These are phyloP conservation scores for Drosophila truncata DNA, from an alignment of 1,140 invertebrate genomes.

Conservation along the genomic window DNA sequence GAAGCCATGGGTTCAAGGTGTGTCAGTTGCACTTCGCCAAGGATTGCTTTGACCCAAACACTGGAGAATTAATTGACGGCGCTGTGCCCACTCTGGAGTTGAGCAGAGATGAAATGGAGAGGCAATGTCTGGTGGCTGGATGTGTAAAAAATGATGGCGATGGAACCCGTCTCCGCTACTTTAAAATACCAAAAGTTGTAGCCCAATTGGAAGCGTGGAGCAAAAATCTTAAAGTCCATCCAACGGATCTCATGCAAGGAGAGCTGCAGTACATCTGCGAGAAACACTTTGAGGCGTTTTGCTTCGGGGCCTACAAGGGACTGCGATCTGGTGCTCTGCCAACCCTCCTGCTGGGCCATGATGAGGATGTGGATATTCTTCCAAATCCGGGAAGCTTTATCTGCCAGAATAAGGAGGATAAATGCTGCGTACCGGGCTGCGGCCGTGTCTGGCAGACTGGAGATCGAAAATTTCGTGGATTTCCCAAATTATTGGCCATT, in stretches of 20 bases:
- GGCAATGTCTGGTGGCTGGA: constrained; percentile 49
- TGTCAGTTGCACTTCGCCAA: constrained; percentile 63
- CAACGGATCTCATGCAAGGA: constrained; percentile 1
- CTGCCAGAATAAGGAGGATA: constrained; percentile 8
- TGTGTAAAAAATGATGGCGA: constrained; percentile 38
- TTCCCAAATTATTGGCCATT: constrained; percentile 45
- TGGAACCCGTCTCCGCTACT: constrained; percentile 33
- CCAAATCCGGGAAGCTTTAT: constrained; percentile 45
- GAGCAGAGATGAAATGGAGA: constrained; percentile 7
- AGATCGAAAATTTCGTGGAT: constrained; percentile 23
- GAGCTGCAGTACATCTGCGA: constrained; percentile 61
- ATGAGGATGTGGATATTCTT: constrained; percentile 19
- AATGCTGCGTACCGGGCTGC: constrained; percentile 64
- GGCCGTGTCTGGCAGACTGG: constrained; percentile 19
- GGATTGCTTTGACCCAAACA: constrained; percentile 57
- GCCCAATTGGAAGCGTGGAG: constrained; percentile 55
- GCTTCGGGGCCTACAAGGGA: constrained; percentile 41
- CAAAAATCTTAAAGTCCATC: constrained; percentile 55
- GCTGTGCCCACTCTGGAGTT: constrained; percentile 70
- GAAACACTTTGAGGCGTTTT: constrained; percentile 67
- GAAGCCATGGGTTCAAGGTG: constrained; percentile 66
- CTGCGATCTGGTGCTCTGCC: constrained; percentile 59
- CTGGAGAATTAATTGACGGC: constrained; percentile 45
- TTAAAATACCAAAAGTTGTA: constrained; percentile 54
- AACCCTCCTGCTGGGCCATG: constrained; percentile 63